Evolutionary conservation across 2,797 vertebrate species (phyloP), one percentile per base, ranked within the genome.

Genomic region (Rhinatrema bivittatum): DNA sequence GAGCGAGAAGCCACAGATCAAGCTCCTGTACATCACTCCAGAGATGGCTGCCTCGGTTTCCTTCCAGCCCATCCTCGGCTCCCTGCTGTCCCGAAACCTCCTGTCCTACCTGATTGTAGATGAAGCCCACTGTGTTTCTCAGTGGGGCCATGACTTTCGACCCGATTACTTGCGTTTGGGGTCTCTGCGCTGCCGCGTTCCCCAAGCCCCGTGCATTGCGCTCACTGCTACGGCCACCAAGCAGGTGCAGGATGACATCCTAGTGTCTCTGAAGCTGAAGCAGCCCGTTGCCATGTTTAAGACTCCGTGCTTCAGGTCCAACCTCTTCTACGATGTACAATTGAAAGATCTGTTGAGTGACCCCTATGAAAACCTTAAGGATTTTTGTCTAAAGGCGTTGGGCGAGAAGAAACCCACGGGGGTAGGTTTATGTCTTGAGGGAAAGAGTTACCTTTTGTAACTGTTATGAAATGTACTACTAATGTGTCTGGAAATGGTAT

Each of bases 111-210:
- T 99, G 68, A 79, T 96, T 2, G 88, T 99, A 5, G 96, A 98
- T 6, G 96, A 99, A 67, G 96, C 94, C 0, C 96, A 98, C 56
- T 99, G 96, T 1, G 91, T 99, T 31, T 99, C 96, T 12, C 94
- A 98, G 77, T 99, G 94, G 96, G 96, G 96, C 4, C 95, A 99
- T 0, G 93, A 98, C 29, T 99, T 99, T 47, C 85, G 96, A 9
- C 96, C 96, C 0, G 93, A 98, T 71, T 99, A 98, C 65, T 73
- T 97, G 25, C 89, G 90, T 20, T 82, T 99, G 56, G 95, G 93
- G 2, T 23, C 65, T 3, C 61, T 96, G 60, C 90, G 92, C 2
- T 2, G 60, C 20, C 81, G 73, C 19, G 22, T 94, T 9, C 75
- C 74, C 1, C 68, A 47, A 1, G 75, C 89, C 0, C 85, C 89